Evolutionary conservation across 92 coral and sea anemone species (phyloP).

Genomic region (Parazoanthus darwini): DNA sequence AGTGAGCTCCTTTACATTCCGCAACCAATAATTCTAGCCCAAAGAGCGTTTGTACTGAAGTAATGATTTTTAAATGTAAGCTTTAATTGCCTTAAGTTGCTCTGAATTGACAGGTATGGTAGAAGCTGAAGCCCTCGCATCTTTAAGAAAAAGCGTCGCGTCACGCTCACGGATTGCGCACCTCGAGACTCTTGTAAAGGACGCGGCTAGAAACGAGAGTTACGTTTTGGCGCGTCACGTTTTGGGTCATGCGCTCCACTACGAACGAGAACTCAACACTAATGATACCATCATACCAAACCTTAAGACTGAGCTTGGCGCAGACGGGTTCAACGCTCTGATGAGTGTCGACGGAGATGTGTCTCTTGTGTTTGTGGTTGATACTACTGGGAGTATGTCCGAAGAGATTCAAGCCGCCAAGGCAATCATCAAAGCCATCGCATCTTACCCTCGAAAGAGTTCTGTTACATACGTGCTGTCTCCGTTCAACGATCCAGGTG

Average conservation of each 20-base stretch:
- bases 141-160: neutral
- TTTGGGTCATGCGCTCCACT: constrained; percentile 23
- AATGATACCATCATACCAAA: constrained; percentile 22
- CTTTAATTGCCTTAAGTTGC: too few species aligned
- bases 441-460: constrained; percentile 52
- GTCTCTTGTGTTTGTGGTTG: constrained; percentile 64
- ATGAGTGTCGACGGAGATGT: constrained; percentile 69
- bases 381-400: constrained; percentile 67
- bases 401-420: constrained; percentile 69
- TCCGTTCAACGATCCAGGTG: constrained; percentile 75
- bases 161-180: neutral
- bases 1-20: too few species aligned
- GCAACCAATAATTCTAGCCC: too few species aligned
- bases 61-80: too few species aligned
- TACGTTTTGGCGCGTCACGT: neutral
- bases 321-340: constrained; percentile 47
- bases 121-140: constrained; percentile 20
- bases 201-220: neutral
- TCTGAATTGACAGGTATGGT: neutral
- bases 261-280: constrained; percentile 1
- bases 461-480: constrained; percentile 61
- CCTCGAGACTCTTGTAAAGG: constrained; percentile 9
- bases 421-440: constrained; percentile 60
- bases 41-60: too few species aligned
- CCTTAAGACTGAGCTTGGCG: constrained; percentile 48